Evolutionary conservation across 2,888 invertebrate species (phyloP), one percentile per base, ranked within the genome.

Genomic region (Eupithecia tripunctaria): DNA sequence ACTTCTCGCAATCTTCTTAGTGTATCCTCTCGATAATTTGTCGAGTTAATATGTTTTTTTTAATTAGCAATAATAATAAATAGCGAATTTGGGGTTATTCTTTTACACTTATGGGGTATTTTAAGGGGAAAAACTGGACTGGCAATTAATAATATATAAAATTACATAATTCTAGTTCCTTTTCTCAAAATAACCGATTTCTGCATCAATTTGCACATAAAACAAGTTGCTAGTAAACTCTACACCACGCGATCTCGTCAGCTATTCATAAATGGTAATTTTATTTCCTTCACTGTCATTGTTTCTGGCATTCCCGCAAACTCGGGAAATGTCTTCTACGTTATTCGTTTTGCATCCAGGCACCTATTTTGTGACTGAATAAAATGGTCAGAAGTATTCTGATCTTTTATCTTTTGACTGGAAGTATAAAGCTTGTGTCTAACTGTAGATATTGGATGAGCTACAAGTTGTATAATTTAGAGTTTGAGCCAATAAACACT

Each of bases 251-350:
- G 70, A 72, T 76, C 72, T 72, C 74, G 65, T 78, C 78, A 76
- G 68, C 73, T 78, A 79, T 79, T 79, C 79, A 78, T 79, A 79
- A 76, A 78, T 79, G 78, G 69, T 74, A 78, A 79, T 79, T 76
- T 73, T 76, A 77, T 79, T 78, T 79, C 68, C 74, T 67, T 73
- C 71, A 69, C 76, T 76, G 76, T 71, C 76, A 76, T 76, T 76
- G 78, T 76, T 76, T 72, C 74, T 59, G 67, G 72, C 74, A 70
- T 76, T 71, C 76, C 60, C 68, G 67, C 70, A 73, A 68, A 64
- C 66, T 71, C 51, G 63, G 63, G 65, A 63, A 68, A 68, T 73
- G 59, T 64, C 60, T 69, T 69, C 66, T 60, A 38, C 69, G 15
- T 72, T 72, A 72, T 72, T 66, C 68, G 65, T 66, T 68, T 66